A percentile compares a stretch with the other conserved stretches of the same genome.
Conservation (phyloP, 2,797 vertebrate genomes). For the Phylloscopus collybita region DNA sequence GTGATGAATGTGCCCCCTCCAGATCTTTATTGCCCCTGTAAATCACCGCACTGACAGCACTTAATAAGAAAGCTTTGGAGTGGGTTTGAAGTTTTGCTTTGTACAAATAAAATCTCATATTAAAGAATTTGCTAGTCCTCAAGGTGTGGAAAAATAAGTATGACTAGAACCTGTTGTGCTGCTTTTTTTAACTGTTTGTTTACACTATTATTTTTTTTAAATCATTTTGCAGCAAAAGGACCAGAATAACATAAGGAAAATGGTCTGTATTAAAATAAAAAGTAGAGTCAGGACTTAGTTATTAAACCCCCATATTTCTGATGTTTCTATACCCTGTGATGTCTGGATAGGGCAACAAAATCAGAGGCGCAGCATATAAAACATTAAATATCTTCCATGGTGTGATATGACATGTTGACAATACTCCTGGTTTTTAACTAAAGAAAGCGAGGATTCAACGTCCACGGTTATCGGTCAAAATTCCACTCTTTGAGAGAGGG, state of each 20-base stretch:
- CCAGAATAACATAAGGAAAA: conserved; percentile 13
- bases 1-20: conserved; percentile 84
- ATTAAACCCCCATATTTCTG: background rate
- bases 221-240: background rate
- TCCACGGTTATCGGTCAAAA: background rate
- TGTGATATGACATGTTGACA: background rate
- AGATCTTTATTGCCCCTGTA: conserved; percentile 87
- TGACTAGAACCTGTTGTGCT: conserved; percentile 60
- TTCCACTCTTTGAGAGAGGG: background rate
- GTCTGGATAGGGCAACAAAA: conserved; percentile 25
- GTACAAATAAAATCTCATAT: conserved; percentile 84
- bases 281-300: background rate
- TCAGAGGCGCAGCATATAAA: background rate
- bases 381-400: background rate
- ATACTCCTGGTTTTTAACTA: conserved; percentile 21
- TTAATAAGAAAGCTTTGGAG: conserved; percentile 87
- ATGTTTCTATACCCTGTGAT: background rate
- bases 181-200: conserved; percentile 68
- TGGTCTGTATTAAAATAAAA: background rate
- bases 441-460: background rate
- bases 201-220: conserved; percentile 1
- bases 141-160: conserved; percentile 78
- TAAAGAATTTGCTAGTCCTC: conserved; percentile 83
- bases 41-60: conserved; percentile 85
- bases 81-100: conserved; percentile 85